Conservation (phyloP, 1,140 invertebrate species). For the Prorops nasuta region DNA sequence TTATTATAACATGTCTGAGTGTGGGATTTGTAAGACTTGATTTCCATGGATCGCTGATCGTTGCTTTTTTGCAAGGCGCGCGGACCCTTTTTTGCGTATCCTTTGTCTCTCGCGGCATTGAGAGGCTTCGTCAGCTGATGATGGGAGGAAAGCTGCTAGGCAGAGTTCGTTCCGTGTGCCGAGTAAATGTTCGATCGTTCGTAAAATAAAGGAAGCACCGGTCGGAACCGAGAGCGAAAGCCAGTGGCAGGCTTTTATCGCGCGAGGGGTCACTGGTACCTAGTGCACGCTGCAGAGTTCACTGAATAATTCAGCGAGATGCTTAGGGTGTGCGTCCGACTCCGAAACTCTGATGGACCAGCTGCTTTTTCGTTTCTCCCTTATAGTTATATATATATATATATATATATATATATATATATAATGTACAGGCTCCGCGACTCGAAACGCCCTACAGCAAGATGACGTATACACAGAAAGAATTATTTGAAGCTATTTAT, state of each 20-base stretch:
- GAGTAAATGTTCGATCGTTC: constrained; percentile 28
- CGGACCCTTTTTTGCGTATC: constrained; percentile 1
- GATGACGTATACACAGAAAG: background rate
- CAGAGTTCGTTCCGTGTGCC: constrained; percentile 25
- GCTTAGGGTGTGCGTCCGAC: constrained; percentile 4
- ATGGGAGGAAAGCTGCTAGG: constrained; percentile 16
- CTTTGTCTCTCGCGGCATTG: constrained; percentile 27
- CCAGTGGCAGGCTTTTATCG: background rate
- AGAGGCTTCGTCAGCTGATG: constrained; percentile 27
- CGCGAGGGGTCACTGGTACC: constrained; percentile 16
- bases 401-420: constrained; percentile 15
- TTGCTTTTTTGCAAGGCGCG: background rate
- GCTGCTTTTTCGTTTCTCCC: background rate
- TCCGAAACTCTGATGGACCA: constrained; percentile 17
- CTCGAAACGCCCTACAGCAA: constrained; percentile 19
- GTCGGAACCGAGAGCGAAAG: background rate
- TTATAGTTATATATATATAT: too few relatives aligned
- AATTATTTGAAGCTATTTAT: constrained; percentile 18
- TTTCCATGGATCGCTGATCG: background rate
- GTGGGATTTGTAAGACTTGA: background rate
- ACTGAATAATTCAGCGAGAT: constrained; percentile 20
- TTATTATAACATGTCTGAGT: background rate
- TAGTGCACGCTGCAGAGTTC: background rate
- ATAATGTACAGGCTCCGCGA: constrained; percentile 10
- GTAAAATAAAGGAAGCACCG: constrained; percentile 27